These are phyloP conservation scores for Sabatieria punctata DNA, from an alignment of 2,888 invertebrate species.

Conservation along the genomic window DNA sequence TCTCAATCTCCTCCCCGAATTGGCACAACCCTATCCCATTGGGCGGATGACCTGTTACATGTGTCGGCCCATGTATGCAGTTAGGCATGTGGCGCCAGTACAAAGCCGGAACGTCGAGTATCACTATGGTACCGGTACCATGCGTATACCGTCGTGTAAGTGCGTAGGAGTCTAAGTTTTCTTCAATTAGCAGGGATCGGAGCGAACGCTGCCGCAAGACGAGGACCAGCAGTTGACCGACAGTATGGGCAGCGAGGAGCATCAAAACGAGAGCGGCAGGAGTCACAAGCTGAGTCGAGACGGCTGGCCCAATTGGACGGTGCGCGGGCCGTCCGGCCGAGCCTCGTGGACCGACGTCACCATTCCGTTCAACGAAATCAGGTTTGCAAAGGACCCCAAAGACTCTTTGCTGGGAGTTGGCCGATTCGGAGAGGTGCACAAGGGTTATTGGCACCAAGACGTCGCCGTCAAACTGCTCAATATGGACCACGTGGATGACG, in stretches of 20 bases:
- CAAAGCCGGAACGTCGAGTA: too few species aligned
- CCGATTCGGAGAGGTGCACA: constrained; percentile 32
- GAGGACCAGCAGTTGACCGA: neutral
- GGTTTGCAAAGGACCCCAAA: constrained; percentile 14
- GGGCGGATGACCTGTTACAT: too few species aligned
- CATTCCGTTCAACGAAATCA: constrained; percentile 17
- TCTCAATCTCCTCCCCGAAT: too few species aligned
- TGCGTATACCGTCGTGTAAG: too few species aligned
- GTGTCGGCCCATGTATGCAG: too few species aligned
- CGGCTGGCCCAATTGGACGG: constrained; percentile 3
- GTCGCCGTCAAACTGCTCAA: constrained; percentile 89
- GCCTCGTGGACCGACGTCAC: constrained; percentile 21
- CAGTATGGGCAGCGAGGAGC: neutral
- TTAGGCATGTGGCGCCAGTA: too few species aligned
- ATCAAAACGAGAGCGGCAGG: neutral
- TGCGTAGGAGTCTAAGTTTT: too few species aligned
- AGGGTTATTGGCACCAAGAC: constrained; percentile 92
- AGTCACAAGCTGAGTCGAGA: neutral
- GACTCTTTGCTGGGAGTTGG: constrained; percentile 23
- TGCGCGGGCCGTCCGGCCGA: constrained; percentile 7
- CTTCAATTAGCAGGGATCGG: constrained; percentile 1
- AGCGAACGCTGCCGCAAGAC: neutral
- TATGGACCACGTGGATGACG: constrained; percentile 63
- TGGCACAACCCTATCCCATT: too few species aligned
- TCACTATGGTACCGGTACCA: too few species aligned